Evolutionary conservation across 2,113 vertebrate species (phyloP).

Genomic region (Cebidichthys violaceus): DNA sequence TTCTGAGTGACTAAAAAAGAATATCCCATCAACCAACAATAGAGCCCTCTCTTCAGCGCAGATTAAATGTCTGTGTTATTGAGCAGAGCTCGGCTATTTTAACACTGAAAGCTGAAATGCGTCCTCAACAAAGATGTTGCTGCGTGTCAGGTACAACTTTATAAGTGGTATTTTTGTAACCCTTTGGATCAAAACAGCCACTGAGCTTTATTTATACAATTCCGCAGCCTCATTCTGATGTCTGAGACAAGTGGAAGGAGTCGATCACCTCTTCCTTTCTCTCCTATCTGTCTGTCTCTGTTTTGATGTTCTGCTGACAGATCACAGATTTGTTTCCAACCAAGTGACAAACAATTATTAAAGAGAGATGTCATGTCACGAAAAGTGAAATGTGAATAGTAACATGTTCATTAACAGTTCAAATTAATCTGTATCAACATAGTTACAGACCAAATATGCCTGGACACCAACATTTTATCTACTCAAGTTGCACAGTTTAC

Average conservation of each 20-base stretch:
- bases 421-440: neutral
- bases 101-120: slow-evolving; percentile 23
- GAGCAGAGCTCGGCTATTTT: slow-evolving; percentile 24
- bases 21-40: slow-evolving; percentile 23
- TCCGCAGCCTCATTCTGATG: slow-evolving; percentile 11
- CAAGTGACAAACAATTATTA: slow-evolving; percentile 18
- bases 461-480: neutral
- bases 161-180: slow-evolving; percentile 51
- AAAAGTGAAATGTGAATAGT: neutral
- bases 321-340: slow-evolving; percentile 10
- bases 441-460: neutral
- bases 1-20: slow-evolving; percentile 46
- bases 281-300: neutral
- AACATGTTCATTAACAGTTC: slow-evolving; percentile 13
- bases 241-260: slow-evolving; percentile 12
- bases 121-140: slow-evolving; percentile 6
- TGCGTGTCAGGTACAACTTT: slow-evolving; percentile 28
- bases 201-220: slow-evolving; percentile 27
- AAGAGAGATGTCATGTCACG: neutral
- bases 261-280: slow-evolving; percentile 8
- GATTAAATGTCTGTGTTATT: slow-evolving; percentile 34
- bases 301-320: slow-evolving; percentile 18
- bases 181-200: slow-evolving; percentile 24
- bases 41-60: slow-evolving; percentile 16
- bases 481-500: neutral